Base-by-base conservation (phyloP, 1,140 invertebrate genomes). In the Hycleus phaleratus region DNA sequence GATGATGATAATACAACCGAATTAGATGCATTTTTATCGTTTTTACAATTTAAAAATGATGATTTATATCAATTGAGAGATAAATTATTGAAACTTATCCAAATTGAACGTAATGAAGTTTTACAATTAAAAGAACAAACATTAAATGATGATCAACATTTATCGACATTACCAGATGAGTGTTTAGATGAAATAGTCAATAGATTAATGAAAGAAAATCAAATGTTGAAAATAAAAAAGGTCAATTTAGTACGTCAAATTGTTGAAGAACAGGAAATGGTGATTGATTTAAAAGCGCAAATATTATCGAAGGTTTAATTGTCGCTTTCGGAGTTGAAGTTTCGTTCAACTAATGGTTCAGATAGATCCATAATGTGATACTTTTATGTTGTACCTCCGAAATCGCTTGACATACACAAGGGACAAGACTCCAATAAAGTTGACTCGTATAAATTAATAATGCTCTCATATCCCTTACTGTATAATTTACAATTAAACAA, bases 161-260 rank as follows among this genome's bases (percentile, higher is more conserved):
- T 42, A 4, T 10, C 24, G 18, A 61, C 45, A 46, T 10, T 57
- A 26, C 7, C 45, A 9, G 26, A 54, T 9, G 45, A 56, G n/a
- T 45, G 65, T 60, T 68, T 73, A 55, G 63, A 68, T 59, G 61
- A 73, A 62, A 57, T 72, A 9, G 68, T 69, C 62, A 60, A 62
- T 38, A 53, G 72, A 10, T 50, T 72, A 7, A 55, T 59, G 5
- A 70, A 71, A 49, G 72, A 73, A 63, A 72, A 72, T 64, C 68
- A 73, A 58, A 71, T 74, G 49, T 68, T 74, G 49, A 64, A 73
- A 60, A 72, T 73, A 40, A 74, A 73, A 49, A 74, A 74, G 54
- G 66, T 71, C 43, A 71, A 69, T 63, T 65, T 74, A 8, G 69
- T 73, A n/a, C 62, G 71, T 40, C 50, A 72, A 58, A 72, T 74